Evolutionary conservation across 2,888 invertebrate genomes (phyloP), one percentile per base, ranked within the genome.

Genomic region (Tortricodes alternella): DNA sequence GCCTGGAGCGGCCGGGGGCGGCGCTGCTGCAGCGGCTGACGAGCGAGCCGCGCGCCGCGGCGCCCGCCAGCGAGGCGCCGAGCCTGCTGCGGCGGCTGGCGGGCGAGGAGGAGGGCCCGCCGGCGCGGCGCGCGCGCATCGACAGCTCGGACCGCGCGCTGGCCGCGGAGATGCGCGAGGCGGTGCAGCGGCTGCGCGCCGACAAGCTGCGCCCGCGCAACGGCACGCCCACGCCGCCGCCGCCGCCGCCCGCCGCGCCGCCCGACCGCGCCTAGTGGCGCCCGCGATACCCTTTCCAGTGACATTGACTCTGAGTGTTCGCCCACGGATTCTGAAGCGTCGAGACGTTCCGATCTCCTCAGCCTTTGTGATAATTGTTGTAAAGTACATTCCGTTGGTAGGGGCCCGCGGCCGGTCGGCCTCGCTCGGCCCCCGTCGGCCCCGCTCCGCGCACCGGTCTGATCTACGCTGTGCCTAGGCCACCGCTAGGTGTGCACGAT

Each of bases 51-150:
- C 67, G 73, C 24, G 72, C 78, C 7, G 75, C 78, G 18, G 59
- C 64, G 55, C 64, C 73, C 23, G 65, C 62, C 41, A 62, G 60
- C 6, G 79, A 77, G 92, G 94, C 81, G 92, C 94, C 63, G 91
- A 93, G 71, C 92, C 94, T 82, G 83, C 93, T 72, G 94, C 94
- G 95, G 65, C 93, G 95, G 68, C 94, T 95, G 67, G 92, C 95
- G 62, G 95, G 94, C 62, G 91, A 93, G 4, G 93, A 93, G 3
- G 93, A 93, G 29, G 74, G 69, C 67, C 89, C 89, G 63, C 88
- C 89, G 57, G 83, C 79, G 59, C 73, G 85, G 4, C 80, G 87
- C 11, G 86, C 91, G 65, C 93, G 91, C 67, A 91, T 91, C 48
- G 88, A 83, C 92, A 93, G 78, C 92, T 74, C 82, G 9, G 88